Evolutionary conservation across 64 coral and sea anemone species (phyloP).

Genomic region (Astreopora myriophthalma): DNA sequence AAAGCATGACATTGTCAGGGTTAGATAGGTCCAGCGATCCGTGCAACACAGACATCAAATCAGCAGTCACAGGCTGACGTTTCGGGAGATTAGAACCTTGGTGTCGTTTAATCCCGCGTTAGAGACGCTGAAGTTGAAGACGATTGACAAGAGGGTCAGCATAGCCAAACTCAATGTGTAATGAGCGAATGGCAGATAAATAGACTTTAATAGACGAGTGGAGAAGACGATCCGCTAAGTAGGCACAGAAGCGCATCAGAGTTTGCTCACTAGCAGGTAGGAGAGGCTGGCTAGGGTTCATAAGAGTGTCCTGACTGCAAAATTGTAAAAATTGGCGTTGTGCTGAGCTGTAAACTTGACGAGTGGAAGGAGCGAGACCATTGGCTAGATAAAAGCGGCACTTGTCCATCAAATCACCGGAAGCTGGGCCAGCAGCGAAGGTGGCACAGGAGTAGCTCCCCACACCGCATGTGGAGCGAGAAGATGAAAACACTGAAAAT

Average conservation of each 20-base stretch:
- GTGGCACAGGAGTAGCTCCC: background rate
- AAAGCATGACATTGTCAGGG: constrained; percentile 15
- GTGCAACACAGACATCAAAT: background rate
- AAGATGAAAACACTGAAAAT: background rate
- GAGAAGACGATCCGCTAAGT: background rate
- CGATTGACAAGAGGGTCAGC: background rate
- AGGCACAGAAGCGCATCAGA: background rate
- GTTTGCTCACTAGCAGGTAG: constrained; percentile 15
- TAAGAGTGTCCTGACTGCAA: background rate
- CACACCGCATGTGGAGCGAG: background rate
- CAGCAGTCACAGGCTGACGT: background rate
- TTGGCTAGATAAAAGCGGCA: background rate
- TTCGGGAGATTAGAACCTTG: background rate
- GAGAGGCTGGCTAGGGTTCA: background rate
- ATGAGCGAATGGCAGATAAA: background rate
- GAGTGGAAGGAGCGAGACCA: constrained; percentile 32
- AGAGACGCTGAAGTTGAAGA: constrained; percentile 7
- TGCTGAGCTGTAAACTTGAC: background rate
- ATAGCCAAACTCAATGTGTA: constrained; percentile 14
- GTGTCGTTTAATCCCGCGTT: background rate
- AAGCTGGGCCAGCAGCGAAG: background rate
- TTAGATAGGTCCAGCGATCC: background rate
- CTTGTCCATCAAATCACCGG: background rate
- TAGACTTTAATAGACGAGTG: constrained; percentile 11
- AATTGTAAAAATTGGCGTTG: constrained; percentile 39